Conservation (phyloP, 2,888 invertebrate genomes). For the Schrankia costaestrigalis region DNA sequence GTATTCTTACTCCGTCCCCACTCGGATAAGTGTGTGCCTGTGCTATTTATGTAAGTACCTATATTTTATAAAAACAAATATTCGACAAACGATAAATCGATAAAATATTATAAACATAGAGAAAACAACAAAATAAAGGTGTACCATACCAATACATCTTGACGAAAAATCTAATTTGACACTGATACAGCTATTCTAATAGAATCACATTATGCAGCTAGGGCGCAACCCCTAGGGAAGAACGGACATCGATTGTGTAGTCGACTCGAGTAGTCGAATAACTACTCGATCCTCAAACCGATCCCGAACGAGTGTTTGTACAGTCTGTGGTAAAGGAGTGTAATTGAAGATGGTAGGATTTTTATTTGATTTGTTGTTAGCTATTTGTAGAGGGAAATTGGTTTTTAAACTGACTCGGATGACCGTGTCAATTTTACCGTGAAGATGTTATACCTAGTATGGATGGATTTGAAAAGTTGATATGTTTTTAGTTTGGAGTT, state of each 20-base stretch:
- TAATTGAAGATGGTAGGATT: constrained; percentile 48
- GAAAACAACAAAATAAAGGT: neutral
- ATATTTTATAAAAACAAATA: too few species aligned
- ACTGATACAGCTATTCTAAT: constrained; percentile 38
- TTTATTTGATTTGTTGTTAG: constrained; percentile 44
- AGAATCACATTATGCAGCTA: constrained; percentile 46
- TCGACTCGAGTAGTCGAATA: constrained; percentile 36
- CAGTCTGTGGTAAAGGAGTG: constrained; percentile 44
- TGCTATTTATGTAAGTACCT: too few species aligned
- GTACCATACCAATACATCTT: constrained; percentile 15
- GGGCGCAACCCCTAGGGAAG: constrained; percentile 24
- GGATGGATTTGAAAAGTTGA: too few species aligned
- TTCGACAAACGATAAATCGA: too few species aligned
- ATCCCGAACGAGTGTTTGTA: constrained; percentile 49
- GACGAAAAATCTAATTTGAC: constrained; percentile 33
- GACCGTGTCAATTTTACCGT: constrained; percentile 25
- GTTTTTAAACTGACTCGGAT: constrained; percentile 47
- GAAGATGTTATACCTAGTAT: constrained; percentile 4
- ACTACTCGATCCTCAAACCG: constrained; percentile 36
- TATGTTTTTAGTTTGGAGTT: too few species aligned
- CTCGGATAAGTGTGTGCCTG: too few species aligned
- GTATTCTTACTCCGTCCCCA: too few species aligned
- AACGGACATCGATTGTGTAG: constrained; percentile 36
- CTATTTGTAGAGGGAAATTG: constrained; percentile 51
- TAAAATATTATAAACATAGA: too few species aligned